Conservation (phyloP, 2,113 vertebrate species). For the Fregetta grallaria region DNA sequence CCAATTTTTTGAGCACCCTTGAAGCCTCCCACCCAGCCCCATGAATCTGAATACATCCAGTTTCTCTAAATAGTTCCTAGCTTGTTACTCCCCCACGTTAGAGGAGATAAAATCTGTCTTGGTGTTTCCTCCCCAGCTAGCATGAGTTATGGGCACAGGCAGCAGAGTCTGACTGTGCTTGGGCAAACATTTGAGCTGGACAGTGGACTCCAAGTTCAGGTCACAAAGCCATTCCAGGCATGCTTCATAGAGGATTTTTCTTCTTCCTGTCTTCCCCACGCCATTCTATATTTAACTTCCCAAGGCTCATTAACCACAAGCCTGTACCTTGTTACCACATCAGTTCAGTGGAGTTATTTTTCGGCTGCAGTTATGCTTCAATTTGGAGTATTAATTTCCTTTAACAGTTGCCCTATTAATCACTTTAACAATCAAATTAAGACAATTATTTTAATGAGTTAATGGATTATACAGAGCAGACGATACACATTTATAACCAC, state of each 20-base stretch:
- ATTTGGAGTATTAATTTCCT: conserved; percentile 78
- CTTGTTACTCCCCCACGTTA: neutral
- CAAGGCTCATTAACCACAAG: conserved; percentile 66
- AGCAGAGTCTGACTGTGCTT: neutral
- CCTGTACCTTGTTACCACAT: conserved; percentile 44
- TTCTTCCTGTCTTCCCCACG: neutral
- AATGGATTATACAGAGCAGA: conserved; percentile 72
- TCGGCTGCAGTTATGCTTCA: conserved; percentile 53
- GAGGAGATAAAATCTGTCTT: neutral
- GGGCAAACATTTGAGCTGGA: neutral
- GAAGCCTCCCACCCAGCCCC: neutral
- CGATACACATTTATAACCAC: conserved; percentile 68
- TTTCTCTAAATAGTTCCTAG: neutral
- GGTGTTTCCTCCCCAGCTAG: neutral
- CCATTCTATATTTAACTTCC: conserved; percentile 35
- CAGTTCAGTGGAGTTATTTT: conserved; percentile 54
- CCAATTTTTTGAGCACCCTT: neutral
- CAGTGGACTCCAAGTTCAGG: neutral
- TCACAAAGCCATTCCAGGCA: neutral
- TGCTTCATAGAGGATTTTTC: neutral
- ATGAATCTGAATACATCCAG: neutral
- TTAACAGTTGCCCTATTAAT: conserved; percentile 77
- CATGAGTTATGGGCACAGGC: neutral
- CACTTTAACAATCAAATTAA: conserved; percentile 81
- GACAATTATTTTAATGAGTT: conserved; percentile 81